Evolutionary conservation across 2,888 invertebrate genomes (phyloP).

Genomic region (Zygaena filipendulae): DNA sequence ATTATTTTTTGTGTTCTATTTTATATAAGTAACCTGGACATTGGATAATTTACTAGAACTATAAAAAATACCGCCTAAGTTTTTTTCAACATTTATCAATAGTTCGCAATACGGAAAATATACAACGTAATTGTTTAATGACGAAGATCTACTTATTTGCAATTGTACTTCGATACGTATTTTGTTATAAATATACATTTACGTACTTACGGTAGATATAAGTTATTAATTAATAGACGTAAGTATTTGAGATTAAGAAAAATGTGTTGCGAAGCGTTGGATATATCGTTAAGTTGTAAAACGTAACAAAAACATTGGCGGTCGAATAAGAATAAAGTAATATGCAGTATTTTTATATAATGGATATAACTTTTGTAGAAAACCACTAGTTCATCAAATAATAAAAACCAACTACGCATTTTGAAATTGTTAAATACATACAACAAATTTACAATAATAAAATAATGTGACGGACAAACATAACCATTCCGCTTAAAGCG

Average conservation of each 20-base stretch:
- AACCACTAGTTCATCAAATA: slow-evolving; percentile 44
- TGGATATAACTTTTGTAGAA: slow-evolving; percentile 40
- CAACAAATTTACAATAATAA: slow-evolving; percentile 63
- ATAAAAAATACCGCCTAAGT: slow-evolving; percentile 53
- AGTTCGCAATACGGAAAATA: slow-evolving; percentile 37
- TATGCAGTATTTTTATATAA: no score
- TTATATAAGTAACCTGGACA: slow-evolving; percentile 44
- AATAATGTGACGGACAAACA: slow-evolving; percentile 58
- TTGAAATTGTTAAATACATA: slow-evolving; percentile 54
- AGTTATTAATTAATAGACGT: neutral
- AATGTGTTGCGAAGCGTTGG: no score
- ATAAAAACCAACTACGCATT: slow-evolving; percentile 37
- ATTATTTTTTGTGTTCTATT: no score
- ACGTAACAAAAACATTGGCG: no score
- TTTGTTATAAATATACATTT: slow-evolving; percentile 54
- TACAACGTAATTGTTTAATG: slow-evolving; percentile 37
- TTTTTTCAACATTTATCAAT: slow-evolving; percentile 36
- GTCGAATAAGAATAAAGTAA: no score
- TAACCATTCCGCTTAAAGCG: slow-evolving; percentile 53
- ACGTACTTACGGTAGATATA: slow-evolving; percentile 31
- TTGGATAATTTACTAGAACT: slow-evolving; percentile 44
- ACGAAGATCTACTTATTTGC: slow-evolving; percentile 49
- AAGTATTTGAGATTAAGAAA: no score
- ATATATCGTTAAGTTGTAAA: no score
- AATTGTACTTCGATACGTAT: slow-evolving; percentile 69